These are phyloP conservation scores for Nesidiocoris tenuis DNA, from an alignment of 2,888 invertebrate species.

Conservation along the genomic window DNA sequence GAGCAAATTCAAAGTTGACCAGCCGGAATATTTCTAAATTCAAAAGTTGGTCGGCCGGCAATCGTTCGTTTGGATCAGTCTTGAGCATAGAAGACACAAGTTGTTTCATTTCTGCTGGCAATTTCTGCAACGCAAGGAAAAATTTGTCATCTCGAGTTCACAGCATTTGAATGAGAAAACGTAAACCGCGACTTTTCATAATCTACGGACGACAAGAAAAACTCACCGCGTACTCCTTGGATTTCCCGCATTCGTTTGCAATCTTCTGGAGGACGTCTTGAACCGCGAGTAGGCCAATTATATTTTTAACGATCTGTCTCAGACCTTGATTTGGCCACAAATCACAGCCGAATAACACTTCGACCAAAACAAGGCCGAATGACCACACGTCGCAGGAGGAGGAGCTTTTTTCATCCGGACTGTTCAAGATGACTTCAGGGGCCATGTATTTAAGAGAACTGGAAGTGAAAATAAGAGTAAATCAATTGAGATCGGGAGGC, in stretches of 20 bases:
- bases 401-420: conserved; percentile 60
- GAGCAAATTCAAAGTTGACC: conserved; percentile 28
- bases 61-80: conserved; percentile 64
- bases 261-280: conserved; percentile 67
- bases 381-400: conserved; percentile 91
- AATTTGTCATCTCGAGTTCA: not conserved
- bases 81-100: conserved; percentile 72
- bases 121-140: conserved; percentile 56
- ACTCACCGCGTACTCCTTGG: conserved; percentile 64
- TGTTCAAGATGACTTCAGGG: conserved; percentile 74
- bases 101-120: conserved; percentile 62
- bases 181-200: no score
- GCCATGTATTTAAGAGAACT: conserved; percentile 77
- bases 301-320: conserved; percentile 70
- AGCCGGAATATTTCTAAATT: conserved; percentile 58
- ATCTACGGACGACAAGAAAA: no score
- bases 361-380: conserved; percentile 83
- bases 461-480: no score
- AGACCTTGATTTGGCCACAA: conserved; percentile 66
- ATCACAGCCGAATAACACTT: conserved; percentile 68
- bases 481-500: no score
- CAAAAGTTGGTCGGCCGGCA: conserved; percentile 64
- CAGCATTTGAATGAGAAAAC: not conserved
- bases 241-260: conserved; percentile 74
- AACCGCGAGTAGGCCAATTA: conserved; percentile 62